phyloP scores from a whole-genome alignment of 35 echinoderm and acorn worm genomes.

The Eucidaris tribuloides region DNA sequence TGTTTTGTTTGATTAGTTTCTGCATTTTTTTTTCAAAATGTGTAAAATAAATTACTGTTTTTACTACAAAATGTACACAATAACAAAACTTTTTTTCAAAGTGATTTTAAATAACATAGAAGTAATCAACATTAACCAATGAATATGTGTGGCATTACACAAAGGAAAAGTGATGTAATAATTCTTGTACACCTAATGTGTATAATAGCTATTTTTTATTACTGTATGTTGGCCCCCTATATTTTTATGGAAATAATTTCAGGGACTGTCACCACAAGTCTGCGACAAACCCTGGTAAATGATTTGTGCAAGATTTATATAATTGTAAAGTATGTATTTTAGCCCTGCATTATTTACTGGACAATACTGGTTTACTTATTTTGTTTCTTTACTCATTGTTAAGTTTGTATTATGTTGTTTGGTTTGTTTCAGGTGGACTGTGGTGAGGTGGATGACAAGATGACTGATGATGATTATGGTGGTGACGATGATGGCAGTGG shows the following conservation, averaged over 20 bases:
- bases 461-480: background rate
- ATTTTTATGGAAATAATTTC: no score
- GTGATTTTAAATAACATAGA: background rate
- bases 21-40: background rate
- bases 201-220: background rate
- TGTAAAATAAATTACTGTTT: background rate
- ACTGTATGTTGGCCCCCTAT: no score
- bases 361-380: background rate
- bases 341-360: background rate
- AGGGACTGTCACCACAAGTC: no score
- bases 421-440: conserved; percentile 1
- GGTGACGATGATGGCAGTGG: background rate
- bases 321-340: background rate
- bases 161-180: background rate
- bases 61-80: background rate
- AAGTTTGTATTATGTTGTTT: background rate
- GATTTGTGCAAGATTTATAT: background rate
- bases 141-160: background rate
- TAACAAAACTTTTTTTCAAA: background rate
- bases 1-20: background rate
- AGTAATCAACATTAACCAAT: background rate
- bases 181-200: background rate
- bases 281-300: no score
- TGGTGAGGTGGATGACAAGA: background rate
- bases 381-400: background rate